phyloP scores from a whole-genome alignment of 2,888 invertebrate genomes.

The Erpobdella octoculata region DNA sequence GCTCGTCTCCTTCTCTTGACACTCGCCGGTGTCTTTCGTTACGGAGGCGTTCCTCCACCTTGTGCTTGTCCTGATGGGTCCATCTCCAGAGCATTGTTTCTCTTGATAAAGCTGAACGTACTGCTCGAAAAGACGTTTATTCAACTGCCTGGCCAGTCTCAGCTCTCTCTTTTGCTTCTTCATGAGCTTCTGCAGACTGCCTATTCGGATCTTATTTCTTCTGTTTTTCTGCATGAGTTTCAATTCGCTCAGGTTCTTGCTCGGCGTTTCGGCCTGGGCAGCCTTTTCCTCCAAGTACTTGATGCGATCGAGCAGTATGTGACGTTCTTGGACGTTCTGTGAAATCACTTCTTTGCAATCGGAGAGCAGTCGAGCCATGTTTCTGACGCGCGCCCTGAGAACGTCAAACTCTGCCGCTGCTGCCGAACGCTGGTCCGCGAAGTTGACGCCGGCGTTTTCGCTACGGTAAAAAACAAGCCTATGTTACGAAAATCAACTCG shows the following conservation, averaged over 20 bases:
- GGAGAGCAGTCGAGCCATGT: constrained; percentile 2
- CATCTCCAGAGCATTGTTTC: not conserved
- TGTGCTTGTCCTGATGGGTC: too few species aligned
- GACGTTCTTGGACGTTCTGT: not conserved
- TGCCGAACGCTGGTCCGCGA: not conserved
- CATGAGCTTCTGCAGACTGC: not conserved
- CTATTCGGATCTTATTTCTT: constrained; percentile 1
- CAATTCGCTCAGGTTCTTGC: not conserved
- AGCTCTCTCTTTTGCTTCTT: not conserved
- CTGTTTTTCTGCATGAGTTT: not conserved
- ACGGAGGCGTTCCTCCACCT: too few species aligned
- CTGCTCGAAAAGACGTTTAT: constrained; percentile 9
- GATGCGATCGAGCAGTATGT: not conserved
- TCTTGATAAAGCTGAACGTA: constrained; percentile 7
- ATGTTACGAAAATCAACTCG: too few species aligned
- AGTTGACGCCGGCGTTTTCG: not conserved
- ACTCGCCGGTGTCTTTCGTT: not conserved
- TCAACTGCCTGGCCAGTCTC: not conserved
- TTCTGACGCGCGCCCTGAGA: not conserved
- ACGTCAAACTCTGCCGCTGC: not conserved
- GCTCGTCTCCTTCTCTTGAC: not conserved
- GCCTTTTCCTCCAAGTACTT: constrained; percentile 2
- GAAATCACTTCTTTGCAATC: constrained; percentile 9
- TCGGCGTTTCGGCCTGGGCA: not conserved
- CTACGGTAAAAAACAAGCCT: not conserved